Conservation (phyloP, 92 coral and sea anemone species). For the Hydrozoanthus gracilis region DNA sequence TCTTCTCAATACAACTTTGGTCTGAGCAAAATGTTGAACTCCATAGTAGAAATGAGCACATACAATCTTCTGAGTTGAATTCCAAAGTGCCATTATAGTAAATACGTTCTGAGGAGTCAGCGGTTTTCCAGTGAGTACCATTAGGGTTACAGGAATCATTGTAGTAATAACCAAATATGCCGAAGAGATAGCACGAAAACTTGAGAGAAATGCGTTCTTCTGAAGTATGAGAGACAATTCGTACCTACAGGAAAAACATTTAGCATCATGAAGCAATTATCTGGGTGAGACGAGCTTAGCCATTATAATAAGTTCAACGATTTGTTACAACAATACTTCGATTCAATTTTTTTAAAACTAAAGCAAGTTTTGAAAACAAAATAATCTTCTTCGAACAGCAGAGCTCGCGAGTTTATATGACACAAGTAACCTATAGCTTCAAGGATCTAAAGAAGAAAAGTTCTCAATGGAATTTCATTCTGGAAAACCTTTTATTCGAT, state of each 20-base stretch:
- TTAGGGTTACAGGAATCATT: not conserved
- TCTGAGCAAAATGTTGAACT: constrained; percentile 5
- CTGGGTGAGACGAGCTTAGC: no score
- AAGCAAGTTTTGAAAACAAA: no score
- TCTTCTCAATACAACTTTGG: not conserved
- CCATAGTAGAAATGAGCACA: not conserved
- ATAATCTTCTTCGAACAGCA: no score
- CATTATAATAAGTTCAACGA: no score
- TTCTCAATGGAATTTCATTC: no score
- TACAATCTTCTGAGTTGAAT: not conserved
- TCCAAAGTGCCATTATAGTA: constrained; percentile 25
- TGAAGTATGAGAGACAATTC: constrained; percentile 1
- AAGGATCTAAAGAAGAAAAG: no score
- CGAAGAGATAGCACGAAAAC: constrained; percentile 17
- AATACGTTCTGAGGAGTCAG: constrained; percentile 21
- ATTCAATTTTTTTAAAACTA: no score
- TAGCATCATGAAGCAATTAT: no score
- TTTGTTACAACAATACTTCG: no score
- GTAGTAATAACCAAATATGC: constrained; percentile 6
- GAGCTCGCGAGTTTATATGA: no score
- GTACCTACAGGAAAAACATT: not conserved
- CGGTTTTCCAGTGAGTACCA: constrained; percentile 28
- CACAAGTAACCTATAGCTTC: no score
- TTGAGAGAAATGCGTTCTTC: constrained; percentile 18
- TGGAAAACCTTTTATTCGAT: no score